These are phyloP conservation scores for Thalassoma bifasciatum DNA, from an alignment of 2,113 vertebrate genomes.

Conservation along the genomic window DNA sequence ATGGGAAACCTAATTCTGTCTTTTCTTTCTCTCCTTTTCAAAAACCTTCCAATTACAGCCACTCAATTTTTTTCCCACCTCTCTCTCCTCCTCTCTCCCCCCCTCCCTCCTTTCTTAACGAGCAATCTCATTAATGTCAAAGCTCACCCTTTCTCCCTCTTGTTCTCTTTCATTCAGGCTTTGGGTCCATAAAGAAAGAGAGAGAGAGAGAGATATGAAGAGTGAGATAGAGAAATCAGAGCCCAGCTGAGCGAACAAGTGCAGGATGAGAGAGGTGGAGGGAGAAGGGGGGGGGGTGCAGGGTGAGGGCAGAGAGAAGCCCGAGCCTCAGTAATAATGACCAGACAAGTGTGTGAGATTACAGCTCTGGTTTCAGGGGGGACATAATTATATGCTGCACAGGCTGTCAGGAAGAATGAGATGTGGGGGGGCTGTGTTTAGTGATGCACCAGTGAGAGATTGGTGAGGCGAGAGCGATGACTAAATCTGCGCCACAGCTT, in stretches of 20 bases:
- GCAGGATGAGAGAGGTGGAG: constrained; percentile 46
- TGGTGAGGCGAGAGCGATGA: constrained; percentile 66
- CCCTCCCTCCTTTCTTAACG: constrained; percentile 74
- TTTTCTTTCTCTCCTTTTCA: constrained; percentile 80
- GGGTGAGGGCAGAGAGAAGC: constrained; percentile 52
- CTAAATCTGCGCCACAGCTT: constrained; percentile 64
- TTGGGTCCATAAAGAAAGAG: constrained; percentile 45
- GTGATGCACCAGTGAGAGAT: constrained; percentile 71
- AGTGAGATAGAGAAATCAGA: constrained; percentile 64
- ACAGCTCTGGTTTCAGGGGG: constrained; percentile 78
- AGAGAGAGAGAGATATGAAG: constrained; percentile 45
- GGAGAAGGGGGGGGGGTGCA: constrained; percentile 32
- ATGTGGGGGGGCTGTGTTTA: constrained; percentile 74
- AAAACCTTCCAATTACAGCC: constrained; percentile 84
- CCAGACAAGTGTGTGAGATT: constrained; percentile 78
- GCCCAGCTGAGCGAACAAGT: constrained; percentile 58
- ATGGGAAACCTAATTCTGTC: constrained; percentile 82
- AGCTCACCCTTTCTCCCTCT: constrained; percentile 41
- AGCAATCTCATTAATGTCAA: constrained; percentile 84
- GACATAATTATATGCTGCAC: constrained; percentile 79
- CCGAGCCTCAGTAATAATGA: constrained; percentile 67
- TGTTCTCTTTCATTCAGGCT: constrained; percentile 63
- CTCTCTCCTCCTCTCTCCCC: constrained; percentile 48
- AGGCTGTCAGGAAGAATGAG: constrained; percentile 70
- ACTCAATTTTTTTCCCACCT: constrained; percentile 72